phyloP scores from a whole-genome alignment of 2,888 invertebrate species.

The Harpagoxenus sublaevis region DNA sequence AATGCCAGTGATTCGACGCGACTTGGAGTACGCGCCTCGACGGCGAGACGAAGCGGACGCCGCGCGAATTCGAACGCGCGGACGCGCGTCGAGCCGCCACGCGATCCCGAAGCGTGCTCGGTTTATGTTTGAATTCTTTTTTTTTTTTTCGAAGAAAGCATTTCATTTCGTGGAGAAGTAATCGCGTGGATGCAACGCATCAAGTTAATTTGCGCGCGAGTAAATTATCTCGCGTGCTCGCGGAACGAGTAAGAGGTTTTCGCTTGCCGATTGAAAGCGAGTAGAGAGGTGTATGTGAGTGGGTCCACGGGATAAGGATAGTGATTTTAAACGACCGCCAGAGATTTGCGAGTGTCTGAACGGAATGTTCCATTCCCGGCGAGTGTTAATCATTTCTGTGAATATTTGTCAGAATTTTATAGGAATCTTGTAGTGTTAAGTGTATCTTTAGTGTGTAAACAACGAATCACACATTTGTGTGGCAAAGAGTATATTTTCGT shows the following conservation, averaged over 20 bases:
- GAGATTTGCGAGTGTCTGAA: background rate
- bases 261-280: conserved; percentile 25
- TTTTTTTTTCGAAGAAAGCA: too few species aligned
- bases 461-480: background rate
- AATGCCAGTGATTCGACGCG: conserved; percentile 79
- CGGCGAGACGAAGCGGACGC: conserved; percentile 71
- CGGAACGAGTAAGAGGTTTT: conserved; percentile 7
- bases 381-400: background rate
- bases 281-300: conserved; percentile 42
- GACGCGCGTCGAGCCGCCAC: conserved; percentile 73
- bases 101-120: conserved; percentile 20
- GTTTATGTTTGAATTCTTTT: background rate
- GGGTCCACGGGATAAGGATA: conserved; percentile 16
- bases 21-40: conserved; percentile 72
- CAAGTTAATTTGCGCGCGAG: background rate
- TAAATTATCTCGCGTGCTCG: background rate
- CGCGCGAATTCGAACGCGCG: conserved; percentile 63
- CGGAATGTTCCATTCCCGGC: background rate
- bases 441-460: background rate
- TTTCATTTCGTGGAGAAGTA: background rate
- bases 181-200: background rate
- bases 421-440: background rate
- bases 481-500: background rate
- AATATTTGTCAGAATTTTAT: background rate
- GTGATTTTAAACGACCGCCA: background rate